phyloP scores from a whole-genome alignment of 1,140 invertebrate genomes.

The Nebria ingens region DNA sequence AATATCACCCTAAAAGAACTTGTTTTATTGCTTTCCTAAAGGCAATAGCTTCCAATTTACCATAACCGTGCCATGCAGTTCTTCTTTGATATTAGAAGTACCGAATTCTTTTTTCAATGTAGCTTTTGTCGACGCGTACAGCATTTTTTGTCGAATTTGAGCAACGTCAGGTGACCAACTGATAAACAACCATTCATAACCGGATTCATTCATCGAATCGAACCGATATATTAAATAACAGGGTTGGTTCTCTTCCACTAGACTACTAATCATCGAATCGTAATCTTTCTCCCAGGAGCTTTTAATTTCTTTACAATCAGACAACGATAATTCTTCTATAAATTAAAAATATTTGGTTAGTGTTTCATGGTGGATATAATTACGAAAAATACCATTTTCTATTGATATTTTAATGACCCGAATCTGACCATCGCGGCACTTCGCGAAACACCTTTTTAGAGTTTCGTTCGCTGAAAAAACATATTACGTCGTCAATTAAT shows the following conservation, averaged over 20 bases:
- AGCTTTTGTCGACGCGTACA: conserved; percentile 97
- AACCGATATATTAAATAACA: conserved; percentile 87
- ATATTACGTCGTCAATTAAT: conserved; percentile 20
- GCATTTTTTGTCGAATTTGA: conserved; percentile 90
- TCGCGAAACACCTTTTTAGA: conserved; percentile 68
- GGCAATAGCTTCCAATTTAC: too few species aligned
- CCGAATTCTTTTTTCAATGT: conserved; percentile 97
- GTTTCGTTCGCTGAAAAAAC: conserved; percentile 65
- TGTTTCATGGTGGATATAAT: conserved; percentile 15
- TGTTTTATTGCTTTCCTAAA: too few species aligned
- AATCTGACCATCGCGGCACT: conserved; percentile 70
- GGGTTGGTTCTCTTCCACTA: conserved; percentile 79
- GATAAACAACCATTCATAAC: conserved; percentile 90
- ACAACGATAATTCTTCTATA: conserved; percentile 66
- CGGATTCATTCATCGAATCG: conserved; percentile 64
- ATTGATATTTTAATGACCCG: conserved; percentile 75
- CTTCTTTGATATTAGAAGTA: conserved; percentile 77
- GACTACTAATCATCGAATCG: conserved; percentile 62
- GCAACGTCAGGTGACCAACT: conserved; percentile 90
- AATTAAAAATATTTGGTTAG: conserved; percentile 16
- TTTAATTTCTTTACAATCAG: conserved; percentile 52
- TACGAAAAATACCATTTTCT: conserved; percentile 59
- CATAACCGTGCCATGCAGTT: conserved; percentile 73
- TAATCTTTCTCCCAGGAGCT: conserved; percentile 84
- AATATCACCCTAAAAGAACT: conserved; percentile 60